Evolutionary conservation across 2,797 vertebrate species (phyloP).

Genomic region (Takifugu ocellatus): DNA sequence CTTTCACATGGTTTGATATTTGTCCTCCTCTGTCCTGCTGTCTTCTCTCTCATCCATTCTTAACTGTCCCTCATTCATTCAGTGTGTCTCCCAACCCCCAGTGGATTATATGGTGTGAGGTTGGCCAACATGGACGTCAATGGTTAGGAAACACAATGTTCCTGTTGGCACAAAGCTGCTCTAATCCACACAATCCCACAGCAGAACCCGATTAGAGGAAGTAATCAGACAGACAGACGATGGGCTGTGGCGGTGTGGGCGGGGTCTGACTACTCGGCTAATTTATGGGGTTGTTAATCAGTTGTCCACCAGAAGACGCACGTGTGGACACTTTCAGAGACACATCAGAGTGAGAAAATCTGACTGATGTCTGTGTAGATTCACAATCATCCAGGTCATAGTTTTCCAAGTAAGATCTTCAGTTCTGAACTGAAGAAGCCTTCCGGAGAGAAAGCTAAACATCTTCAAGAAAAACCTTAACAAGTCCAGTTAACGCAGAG

Average conservation of each 20-base stretch:
- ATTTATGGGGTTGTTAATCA: slow-evolving; percentile 24
- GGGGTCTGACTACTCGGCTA: slow-evolving; percentile 13
- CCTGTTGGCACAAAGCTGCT: slow-evolving; percentile 65
- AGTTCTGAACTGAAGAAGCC: too few species aligned
- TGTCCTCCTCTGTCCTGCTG: background rate
- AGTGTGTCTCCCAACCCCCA: too few species aligned
- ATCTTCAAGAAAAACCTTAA: too few species aligned
- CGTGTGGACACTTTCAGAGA: slow-evolving; percentile 7
- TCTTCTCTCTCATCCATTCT: slow-evolving; percentile 6
- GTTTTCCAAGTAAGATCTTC: too few species aligned
- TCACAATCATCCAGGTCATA: too few species aligned
- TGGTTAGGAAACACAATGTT: slow-evolving; percentile 76
- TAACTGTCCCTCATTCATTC: too few species aligned
- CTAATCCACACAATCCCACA: slow-evolving; percentile 59
- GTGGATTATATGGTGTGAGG: slow-evolving; percentile 64
- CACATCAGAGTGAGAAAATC: slow-evolving; percentile 1
- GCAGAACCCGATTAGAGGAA: slow-evolving; percentile 61
- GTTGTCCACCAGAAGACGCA: slow-evolving; percentile 10
- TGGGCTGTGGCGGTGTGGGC: background rate
- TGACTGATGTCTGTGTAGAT: background rate
- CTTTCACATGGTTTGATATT: background rate
- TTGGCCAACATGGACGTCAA: slow-evolving; percentile 66
- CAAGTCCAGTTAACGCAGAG: too few species aligned
- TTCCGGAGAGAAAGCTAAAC: too few species aligned
- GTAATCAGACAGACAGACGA: slow-evolving; percentile 23